These are phyloP conservation scores for Rhabdomys pumilio DNA, from an alignment of 2,797 vertebrate species.

Conservation along the genomic window DNA sequence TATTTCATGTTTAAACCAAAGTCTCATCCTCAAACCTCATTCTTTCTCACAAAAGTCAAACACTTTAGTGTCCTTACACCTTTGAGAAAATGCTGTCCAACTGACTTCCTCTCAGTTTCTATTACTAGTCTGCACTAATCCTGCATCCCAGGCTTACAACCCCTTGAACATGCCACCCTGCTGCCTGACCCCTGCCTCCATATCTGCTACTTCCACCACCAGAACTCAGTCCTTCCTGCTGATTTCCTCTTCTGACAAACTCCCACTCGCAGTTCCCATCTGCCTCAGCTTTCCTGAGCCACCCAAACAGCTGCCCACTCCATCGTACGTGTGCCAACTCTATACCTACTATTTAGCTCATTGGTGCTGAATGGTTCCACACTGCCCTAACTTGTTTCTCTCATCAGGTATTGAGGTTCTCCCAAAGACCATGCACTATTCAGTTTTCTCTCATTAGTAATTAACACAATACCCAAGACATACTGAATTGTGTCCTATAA, in stretches of 20 bases:
- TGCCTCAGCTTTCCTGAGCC: constrained; percentile 47
- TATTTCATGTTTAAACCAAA: background rate
- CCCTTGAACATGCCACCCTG: background rate
- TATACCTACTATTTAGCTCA: constrained; percentile 53
- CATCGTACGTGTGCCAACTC: background rate
- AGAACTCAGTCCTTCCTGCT: background rate
- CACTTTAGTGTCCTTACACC: background rate
- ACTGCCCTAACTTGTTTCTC: background rate
- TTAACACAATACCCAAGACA: background rate
- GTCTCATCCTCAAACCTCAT: background rate
- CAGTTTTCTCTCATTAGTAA: background rate
- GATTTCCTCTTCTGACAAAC: constrained; percentile 55
- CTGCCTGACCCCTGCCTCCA: background rate
- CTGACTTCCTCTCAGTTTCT: background rate
- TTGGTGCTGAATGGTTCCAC: background rate
- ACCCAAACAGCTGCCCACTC: constrained; percentile 70
- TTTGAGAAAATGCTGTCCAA: background rate
- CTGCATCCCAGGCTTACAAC: background rate
- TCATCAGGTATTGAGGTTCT: background rate
- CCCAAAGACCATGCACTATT: background rate
- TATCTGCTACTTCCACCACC: constrained; percentile 27
- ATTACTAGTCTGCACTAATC: background rate
- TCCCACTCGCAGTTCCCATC: constrained; percentile 65
- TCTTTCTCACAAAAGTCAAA: constrained; percentile 18
- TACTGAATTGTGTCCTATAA: background rate